Evolutionary conservation across 2,797 vertebrate genomes (phyloP).

Genomic region (Melopsittacus undulatus): DNA sequence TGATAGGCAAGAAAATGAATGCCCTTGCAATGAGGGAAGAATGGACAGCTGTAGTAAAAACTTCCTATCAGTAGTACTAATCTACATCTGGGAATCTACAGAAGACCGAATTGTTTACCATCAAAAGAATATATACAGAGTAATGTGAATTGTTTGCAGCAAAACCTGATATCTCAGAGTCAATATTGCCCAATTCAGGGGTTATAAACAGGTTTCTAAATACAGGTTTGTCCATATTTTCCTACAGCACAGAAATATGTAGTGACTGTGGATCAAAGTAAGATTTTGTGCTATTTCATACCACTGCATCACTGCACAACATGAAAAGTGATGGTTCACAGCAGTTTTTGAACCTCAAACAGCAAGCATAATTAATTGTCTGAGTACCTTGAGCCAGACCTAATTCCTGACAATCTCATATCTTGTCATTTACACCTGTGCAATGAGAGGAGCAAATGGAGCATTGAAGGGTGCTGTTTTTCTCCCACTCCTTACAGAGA

Average conservation of each 20-base stretch:
- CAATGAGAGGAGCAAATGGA: conserved; percentile 1
- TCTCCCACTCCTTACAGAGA: background rate
- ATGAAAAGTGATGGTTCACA: background rate
- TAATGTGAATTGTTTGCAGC: background rate
- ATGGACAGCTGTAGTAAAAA: background rate
- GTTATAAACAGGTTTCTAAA: background rate
- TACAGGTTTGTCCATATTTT: background rate
- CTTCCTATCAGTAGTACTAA: background rate
- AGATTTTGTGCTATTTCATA: background rate
- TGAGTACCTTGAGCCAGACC: background rate
- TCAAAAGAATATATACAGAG: background rate
- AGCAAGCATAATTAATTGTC: background rate
- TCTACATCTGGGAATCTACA: background rate
- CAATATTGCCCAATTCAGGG: background rate
- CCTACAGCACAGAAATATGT: background rate
- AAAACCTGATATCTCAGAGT: background rate
- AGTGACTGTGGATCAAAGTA: background rate
- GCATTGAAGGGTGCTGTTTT: conserved; percentile 6
- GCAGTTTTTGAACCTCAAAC: conserved; percentile 10
- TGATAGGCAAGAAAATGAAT: background rate
- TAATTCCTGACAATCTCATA: background rate
- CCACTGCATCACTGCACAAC: background rate
- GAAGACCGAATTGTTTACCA: background rate
- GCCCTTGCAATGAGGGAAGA: background rate
- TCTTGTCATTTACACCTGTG: conserved; percentile 18